These are phyloP conservation scores for Arrhopalites spinosus DNA, from an alignment of 2,888 invertebrate species.

Conservation along the genomic window DNA sequence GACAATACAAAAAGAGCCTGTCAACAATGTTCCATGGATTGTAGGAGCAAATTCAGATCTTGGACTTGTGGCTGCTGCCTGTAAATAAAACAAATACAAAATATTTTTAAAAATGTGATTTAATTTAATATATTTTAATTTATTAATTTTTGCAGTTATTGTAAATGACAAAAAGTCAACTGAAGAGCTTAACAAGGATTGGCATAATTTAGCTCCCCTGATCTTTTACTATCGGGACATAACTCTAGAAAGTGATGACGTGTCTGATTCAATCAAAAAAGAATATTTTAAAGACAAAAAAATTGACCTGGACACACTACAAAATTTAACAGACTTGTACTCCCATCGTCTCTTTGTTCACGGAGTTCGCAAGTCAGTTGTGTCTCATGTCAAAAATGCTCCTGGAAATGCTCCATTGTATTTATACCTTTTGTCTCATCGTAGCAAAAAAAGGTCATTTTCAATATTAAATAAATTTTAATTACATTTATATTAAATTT, in stretches of 20 bases:
- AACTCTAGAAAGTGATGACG: conserved; percentile 60
- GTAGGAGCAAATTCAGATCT: conserved; percentile 27
- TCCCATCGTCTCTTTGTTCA: conserved; percentile 51
- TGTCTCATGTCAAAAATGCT: conserved; percentile 46
- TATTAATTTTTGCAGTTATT: conserved; percentile 10
- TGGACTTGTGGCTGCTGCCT: conserved; percentile 25
- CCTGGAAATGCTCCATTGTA: conserved; percentile 44
- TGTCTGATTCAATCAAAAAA: conserved; percentile 64
- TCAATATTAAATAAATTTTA: no score
- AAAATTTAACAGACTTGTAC: conserved; percentile 45
- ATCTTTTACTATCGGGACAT: conserved; percentile 64
- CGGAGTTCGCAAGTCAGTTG: conserved; percentile 46
- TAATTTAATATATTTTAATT: not conserved
- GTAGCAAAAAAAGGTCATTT: conserved; percentile 42
- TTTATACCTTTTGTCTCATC: conserved; percentile 46
- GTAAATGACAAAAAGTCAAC: not conserved
- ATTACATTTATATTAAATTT: no score
- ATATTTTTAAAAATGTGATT: not conserved
- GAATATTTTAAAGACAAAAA: conserved; percentile 62
- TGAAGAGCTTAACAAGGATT: conserved; percentile 64
- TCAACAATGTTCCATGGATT: conserved; percentile 36
- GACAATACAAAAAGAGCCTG: conserved; percentile 20
- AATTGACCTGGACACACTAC: conserved; percentile 43
- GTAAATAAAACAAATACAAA: conserved; percentile 6
- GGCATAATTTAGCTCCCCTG: conserved; percentile 67